Conservation (phyloP, 2,888 invertebrate genomes). For the Dryadula phaetusa region DNA sequence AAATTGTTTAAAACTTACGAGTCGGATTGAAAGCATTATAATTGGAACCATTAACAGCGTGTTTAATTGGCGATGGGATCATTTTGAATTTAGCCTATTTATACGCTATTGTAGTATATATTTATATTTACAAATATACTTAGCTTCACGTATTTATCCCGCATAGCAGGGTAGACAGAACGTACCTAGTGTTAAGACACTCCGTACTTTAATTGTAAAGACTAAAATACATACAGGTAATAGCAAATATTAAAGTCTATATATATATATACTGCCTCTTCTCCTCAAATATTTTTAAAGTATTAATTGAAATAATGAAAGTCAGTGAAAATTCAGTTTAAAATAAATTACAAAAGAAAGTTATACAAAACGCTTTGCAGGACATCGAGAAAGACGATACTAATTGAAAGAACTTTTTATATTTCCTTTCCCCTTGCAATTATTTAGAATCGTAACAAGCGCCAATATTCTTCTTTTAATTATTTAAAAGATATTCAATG, state of each 20-base stretch:
- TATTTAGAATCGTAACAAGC: conserved; percentile 12
- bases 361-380: background rate
- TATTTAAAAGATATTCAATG: background rate
- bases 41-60: conserved; percentile 25
- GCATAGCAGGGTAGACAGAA: too few species aligned
- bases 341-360: background rate
- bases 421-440: conserved; percentile 2
- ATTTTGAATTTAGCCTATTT: background rate
- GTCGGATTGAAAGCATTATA: conserved; percentile 23
- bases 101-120: background rate
- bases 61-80: conserved; percentile 12
- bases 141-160: too few species aligned
- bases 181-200: too few species aligned
- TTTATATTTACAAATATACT: too few species aligned
- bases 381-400: conserved; percentile 23
- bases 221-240: too few species aligned
- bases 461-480: conserved; percentile 20
- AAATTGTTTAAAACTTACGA: conserved; percentile 36
- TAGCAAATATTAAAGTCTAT: too few species aligned
- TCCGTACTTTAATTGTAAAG: too few species aligned
- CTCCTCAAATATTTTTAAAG: too few species aligned
- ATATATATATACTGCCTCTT: too few species aligned
- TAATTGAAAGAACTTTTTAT: conserved; percentile 29
- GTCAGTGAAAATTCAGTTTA: too few species aligned
- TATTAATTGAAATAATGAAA: background rate